A percentile compares a stretch with the other conserved stretches of the same genome.
phyloP scores from a whole-genome alignment of 1,140 invertebrate species.

The Helicoverpa zea region DNA sequence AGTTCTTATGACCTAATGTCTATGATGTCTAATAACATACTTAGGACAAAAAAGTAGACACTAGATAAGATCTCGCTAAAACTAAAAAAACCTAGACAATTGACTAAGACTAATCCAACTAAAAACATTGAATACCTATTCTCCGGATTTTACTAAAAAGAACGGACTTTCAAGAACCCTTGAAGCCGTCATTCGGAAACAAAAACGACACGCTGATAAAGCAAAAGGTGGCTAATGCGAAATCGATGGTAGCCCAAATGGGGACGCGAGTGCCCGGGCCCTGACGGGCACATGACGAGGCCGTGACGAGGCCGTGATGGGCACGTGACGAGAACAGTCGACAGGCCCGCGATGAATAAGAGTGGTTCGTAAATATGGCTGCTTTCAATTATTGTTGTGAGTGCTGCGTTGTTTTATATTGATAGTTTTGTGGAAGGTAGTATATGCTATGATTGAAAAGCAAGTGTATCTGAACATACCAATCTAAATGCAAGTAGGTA shows the following conservation, averaged over 20 bases:
- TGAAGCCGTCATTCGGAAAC: conserved; percentile 50
- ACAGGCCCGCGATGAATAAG: conserved; percentile 42
- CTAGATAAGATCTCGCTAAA: background rate
- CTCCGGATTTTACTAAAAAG: conserved; percentile 15
- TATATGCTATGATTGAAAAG: background rate
- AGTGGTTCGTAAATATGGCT: conserved; percentile 28
- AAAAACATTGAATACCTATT: conserved; percentile 22
- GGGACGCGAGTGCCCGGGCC: conserved; percentile 19
- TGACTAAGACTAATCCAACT: conserved; percentile 30
- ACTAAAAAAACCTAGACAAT: background rate
- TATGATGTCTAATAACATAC: too few relatives aligned
- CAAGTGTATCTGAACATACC: too few relatives aligned
- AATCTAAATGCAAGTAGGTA: too few relatives aligned
- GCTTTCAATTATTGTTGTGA: conserved; percentile 35
- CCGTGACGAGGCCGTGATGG: conserved; percentile 21
- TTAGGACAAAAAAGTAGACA: background rate
- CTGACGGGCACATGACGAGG: conserved; percentile 20
- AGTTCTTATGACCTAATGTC: too few relatives aligned
- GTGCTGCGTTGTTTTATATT: background rate
- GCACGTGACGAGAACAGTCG: conserved; percentile 23
- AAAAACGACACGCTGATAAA: conserved; percentile 61
- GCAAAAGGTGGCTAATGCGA: conserved; percentile 64
- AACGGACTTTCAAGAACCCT: conserved; percentile 30
- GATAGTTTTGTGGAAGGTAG: background rate
- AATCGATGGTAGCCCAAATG: conserved; percentile 61